These are phyloP conservation scores for Clupea harengus DNA, from an alignment of 2,113 vertebrate species.

Conservation along the genomic window DNA sequence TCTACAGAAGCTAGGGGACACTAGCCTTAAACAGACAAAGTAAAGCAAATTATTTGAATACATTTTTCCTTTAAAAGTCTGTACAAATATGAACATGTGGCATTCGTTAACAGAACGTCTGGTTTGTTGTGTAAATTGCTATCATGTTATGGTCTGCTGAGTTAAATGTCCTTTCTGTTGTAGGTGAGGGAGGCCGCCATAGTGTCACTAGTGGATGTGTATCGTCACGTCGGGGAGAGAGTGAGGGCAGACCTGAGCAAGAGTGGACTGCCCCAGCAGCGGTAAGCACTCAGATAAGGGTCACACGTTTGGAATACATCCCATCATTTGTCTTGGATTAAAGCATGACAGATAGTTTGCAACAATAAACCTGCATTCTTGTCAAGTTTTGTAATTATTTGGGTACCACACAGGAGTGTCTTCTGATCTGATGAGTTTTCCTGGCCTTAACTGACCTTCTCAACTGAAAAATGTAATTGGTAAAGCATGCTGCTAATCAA, in stretches of 20 bases:
- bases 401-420: neutral
- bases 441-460: too few species aligned
- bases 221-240: slow-evolving; percentile 88
- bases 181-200: slow-evolving; percentile 90
- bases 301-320: slow-evolving; percentile 22
- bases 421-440: too few species aligned
- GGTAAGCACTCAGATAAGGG: neutral
- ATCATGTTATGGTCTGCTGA: slow-evolving; percentile 42
- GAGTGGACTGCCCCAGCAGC: slow-evolving; percentile 75
- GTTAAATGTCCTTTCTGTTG: neutral
- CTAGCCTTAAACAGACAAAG: too few species aligned
- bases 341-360: neutral
- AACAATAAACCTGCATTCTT: neutral
- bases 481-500: neutral
- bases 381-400: neutral
- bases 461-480: neutral
- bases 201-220: slow-evolving; percentile 84
- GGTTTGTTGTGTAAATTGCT: neutral
- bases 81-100: too few species aligned
- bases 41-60: too few species aligned
- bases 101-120: neutral
- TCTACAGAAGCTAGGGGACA: too few species aligned
- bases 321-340: neutral
- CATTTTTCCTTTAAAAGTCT: too few species aligned
- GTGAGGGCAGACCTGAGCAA: slow-evolving; percentile 83